Evolutionary conservation across 2,113 vertebrate genomes (phyloP), one percentile per base, ranked within the genome.

Genomic region (Plecotus auritus): DNA sequence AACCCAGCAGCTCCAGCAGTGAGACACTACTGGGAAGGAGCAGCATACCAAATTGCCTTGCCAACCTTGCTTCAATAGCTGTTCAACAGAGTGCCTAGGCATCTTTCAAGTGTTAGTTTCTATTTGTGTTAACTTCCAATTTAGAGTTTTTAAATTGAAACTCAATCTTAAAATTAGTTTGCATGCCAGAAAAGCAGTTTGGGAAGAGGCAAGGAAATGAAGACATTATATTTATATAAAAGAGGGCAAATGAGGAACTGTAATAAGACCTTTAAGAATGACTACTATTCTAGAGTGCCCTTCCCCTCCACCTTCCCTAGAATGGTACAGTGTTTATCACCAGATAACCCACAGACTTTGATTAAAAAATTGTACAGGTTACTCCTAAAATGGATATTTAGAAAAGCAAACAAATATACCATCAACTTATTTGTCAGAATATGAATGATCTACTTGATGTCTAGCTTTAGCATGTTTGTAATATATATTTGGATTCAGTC

Each of bases 91-190:
- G 87, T 73, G 85, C 85, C 96, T 56, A 47, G 93, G 92, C 95
- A 85, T 95, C 95, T 89, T 97, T 87, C 93, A 97, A 97, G 87
- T 87, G 72, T 90, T 83, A 30, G 70, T 92, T 97, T 94, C 97
- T 97, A 92, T 97, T 97, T 97, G 97, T 95, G 96, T 92, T 96
- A 96, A 96, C 93, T 96, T 97, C 90, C 95, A 97, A 97, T 97
- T 97, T 97, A 96, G 95, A 40, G 77, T 92, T 97, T 97, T 97
- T 23, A 96, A 97, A 97, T 97, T 95, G 96, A 96, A 97, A 97
- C 95, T 96, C 96, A 97, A 94, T 97, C 97, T 97, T 96, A 91
- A 97, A 97, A 97, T 97, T 94, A 97, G 81, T 96, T 95, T 93
- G 81, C 94, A 91, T 97, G 93, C 96, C 95, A 97, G 93, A 92